Conservation (phyloP, 1,140 invertebrate species). For the Nephotettix cincticeps region DNA sequence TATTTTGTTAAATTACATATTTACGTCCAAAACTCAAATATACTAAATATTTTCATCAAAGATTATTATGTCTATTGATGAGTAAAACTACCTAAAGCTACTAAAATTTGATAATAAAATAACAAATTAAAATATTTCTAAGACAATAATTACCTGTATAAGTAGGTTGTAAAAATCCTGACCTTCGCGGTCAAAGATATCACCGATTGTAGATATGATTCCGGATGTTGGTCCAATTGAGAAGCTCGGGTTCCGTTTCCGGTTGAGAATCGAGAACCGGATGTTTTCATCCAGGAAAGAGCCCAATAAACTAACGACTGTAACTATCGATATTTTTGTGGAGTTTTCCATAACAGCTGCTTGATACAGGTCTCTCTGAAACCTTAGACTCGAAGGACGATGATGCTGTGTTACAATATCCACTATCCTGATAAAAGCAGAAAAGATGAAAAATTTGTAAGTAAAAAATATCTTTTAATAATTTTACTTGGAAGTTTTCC, state of each 20-base stretch:
- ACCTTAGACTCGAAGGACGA: neutral
- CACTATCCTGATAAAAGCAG: too few species aligned
- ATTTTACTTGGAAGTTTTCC: too few species aligned
- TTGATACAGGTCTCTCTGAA: neutral
- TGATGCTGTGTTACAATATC: neutral
- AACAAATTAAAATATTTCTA: neutral
- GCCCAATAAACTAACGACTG: neutral
- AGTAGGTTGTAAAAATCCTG: neutral
- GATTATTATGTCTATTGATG: too few species aligned
- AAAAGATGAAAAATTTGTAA: too few species aligned
- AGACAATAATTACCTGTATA: neutral
- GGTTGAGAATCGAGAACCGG: conserved; percentile 2
- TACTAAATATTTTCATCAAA: too few species aligned
- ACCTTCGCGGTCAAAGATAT: neutral
- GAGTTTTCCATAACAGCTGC: conserved; percentile 5
- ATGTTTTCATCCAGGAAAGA: neutral
- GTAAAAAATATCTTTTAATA: too few species aligned
- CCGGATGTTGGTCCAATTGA: neutral
- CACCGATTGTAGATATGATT: neutral
- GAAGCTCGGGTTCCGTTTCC: neutral
- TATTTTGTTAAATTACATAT: too few species aligned
- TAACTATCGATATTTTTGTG: neutral
- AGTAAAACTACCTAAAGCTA: too few species aligned
- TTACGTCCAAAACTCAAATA: too few species aligned
- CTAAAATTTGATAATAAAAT: too few species aligned